Conservation (phyloP, 2,888 invertebrate genomes). For the Plemyria rubiginata region DNA sequence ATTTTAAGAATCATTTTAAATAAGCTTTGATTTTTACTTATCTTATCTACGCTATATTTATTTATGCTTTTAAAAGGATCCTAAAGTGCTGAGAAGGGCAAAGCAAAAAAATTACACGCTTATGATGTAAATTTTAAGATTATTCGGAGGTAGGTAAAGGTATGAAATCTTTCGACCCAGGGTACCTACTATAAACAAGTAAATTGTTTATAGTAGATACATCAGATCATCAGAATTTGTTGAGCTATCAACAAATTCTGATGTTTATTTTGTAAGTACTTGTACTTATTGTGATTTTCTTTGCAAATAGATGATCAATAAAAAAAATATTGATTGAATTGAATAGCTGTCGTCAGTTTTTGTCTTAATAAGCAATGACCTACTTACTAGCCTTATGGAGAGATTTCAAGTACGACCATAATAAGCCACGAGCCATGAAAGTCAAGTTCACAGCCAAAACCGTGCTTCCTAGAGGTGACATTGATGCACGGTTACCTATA, state of each 20-base stretch:
- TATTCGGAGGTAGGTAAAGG: neutral
- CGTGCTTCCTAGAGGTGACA: conserved; percentile 49
- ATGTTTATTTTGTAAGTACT: too few relatives aligned
- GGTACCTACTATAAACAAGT: neutral
- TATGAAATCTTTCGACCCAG: neutral
- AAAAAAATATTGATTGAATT: too few relatives aligned
- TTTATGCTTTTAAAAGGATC: conserved; percentile 34
- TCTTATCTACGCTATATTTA: conserved; percentile 39
- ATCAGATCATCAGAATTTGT: too few relatives aligned
- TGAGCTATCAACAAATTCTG: too few relatives aligned
- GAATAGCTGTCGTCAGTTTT: too few relatives aligned
- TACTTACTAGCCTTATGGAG: neutral
- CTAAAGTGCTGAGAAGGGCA: conserved; percentile 29
- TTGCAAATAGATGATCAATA: too few relatives aligned
- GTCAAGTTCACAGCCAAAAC: conserved; percentile 54
- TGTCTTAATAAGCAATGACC: too few relatives aligned
- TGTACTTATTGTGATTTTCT: too few relatives aligned
- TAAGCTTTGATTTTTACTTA: conserved; percentile 34
- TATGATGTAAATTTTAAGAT: conserved; percentile 11
- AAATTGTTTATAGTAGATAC: too few relatives aligned
- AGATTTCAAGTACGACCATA: neutral
- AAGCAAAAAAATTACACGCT: conserved; percentile 20
- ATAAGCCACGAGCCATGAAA: conserved; percentile 31
- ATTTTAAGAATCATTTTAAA: conserved; percentile 3
- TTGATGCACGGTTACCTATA: conserved; percentile 48